Base-by-base conservation (phyloP, 2,888 invertebrate genomes). In the Heteropelma amictum region DNA sequence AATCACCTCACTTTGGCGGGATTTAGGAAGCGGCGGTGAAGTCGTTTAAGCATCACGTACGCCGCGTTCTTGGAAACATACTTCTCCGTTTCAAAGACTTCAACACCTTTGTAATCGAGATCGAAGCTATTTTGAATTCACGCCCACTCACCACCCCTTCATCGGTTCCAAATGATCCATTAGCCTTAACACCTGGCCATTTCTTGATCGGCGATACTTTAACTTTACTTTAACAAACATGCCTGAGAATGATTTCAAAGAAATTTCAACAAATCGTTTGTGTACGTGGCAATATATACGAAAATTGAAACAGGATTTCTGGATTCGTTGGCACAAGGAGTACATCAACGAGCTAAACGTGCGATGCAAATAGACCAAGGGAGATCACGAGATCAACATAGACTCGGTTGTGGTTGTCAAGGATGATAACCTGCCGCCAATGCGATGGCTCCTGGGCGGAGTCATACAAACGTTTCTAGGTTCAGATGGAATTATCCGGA, bases 51-150 rank as follows among this genome's bases (percentile, higher is more conserved):
- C 30, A 61, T 42, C 61, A 61, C 17, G 38, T 70, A 1, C 1
- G 1, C 8, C 47, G 38, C 4, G 58, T 68, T 3, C 60, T 51
- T 0, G 2, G 38, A 10, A 19, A 69, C 10, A 23, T 8, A 0
- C 38, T 51, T 1, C 10, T 60, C 6, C 53, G 63, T 0, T 70
- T 61, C 8, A 54, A 70, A 23, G 61, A 45, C n/a, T 14, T 14
- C 0, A 1, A 8, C 7, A 70, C 63, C 1, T 53, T 61, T 1
- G 1, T 70, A 7, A 45, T 26, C 6, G 33, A 54, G 33, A 70
- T 69, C 28, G 69, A 61, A 42, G 60, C 51, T 1, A 53, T 69
- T n/a, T 30, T 69, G n/a, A 69, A 69, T 17, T 70, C 61, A 6
- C 6, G 54, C 12, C 63, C 70, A 1, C n/a, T 63, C 10, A 63